These are phyloP conservation scores for Tamias sibiricus DNA, from an alignment of 2,113 vertebrate genomes.

Conservation along the genomic window DNA sequence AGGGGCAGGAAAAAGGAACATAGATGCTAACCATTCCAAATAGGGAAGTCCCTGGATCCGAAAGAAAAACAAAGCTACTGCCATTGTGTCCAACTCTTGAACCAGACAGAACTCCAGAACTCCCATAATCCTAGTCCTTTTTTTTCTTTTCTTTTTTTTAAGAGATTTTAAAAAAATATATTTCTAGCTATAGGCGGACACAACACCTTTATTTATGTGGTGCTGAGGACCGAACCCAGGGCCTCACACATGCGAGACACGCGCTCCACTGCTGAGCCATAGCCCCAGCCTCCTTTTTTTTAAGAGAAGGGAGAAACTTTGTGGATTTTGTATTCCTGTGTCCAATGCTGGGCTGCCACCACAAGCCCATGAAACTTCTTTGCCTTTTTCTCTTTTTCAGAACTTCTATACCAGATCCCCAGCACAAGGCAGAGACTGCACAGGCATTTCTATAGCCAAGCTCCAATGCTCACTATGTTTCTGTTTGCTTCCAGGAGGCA, in stretches of 20 bases:
- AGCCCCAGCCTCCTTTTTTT: no score
- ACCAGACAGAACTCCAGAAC: slow-evolving; percentile 24
- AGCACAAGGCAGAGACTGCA: slow-evolving; percentile 5
- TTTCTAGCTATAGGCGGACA: no score
- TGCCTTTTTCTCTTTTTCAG: slow-evolving; percentile 18
- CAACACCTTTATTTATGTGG: no score
- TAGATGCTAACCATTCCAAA: neutral
- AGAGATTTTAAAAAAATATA: no score
- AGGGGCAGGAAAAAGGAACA: neutral
- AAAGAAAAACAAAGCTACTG: neutral
- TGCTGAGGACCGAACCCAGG: no score
- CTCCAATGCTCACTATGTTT: neutral
- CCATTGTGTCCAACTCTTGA: neutral
- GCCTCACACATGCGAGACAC: no score
- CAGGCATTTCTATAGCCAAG: slow-evolving; percentile 14
- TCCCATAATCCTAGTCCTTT: neutral
- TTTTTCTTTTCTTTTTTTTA: neutral
- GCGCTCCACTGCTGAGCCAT: no score
- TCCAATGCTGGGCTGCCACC: neutral
- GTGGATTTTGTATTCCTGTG: neutral
- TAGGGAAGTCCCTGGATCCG: neutral
- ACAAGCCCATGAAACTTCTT: neutral
- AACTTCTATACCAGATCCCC: slow-evolving; percentile 37
- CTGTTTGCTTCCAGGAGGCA: slow-evolving; percentile 28
- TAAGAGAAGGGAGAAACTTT: neutral